Conservation (phyloP, 2,888 invertebrate genomes). For the Erebia epiphron region DNA sequence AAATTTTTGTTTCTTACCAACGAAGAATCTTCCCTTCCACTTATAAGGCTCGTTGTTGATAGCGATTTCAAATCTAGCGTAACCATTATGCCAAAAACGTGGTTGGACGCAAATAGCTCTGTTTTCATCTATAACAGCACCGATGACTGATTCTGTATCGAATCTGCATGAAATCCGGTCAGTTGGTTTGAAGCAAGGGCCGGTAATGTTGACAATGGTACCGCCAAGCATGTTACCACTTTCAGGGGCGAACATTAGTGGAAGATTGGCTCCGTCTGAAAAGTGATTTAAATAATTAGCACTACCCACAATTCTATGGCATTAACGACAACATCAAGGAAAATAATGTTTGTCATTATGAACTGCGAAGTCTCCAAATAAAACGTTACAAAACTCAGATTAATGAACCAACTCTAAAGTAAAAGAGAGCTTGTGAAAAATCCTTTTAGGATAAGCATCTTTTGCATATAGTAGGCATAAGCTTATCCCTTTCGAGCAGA, state of each 20-base stretch:
- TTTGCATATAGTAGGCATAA: too few species aligned
- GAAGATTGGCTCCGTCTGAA: conserved; percentile 90
- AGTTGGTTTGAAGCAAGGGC: conserved; percentile 93
- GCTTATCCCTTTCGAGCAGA: too few species aligned
- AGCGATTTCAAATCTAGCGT: conserved; percentile 93
- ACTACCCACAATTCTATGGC: too few species aligned
- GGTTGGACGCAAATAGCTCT: conserved; percentile 96
- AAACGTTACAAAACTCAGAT: too few species aligned
- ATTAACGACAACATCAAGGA: too few species aligned
- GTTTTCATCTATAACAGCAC: conserved; percentile 90
- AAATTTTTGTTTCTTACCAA: conserved; percentile 84
- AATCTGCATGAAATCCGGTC: conserved; percentile 93
- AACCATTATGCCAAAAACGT: conserved; percentile 92
- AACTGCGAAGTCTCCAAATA: too few species aligned
- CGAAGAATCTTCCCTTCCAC: conserved; percentile 95
- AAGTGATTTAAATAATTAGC: background rate
- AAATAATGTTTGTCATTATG: too few species aligned
- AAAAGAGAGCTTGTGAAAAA: too few species aligned
- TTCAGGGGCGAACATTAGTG: conserved; percentile 95
- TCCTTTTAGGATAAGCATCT: too few species aligned
- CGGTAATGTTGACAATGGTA: conserved; percentile 97
- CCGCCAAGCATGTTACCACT: conserved; percentile 99
- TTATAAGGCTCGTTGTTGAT: conserved; percentile 92
- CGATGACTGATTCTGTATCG: conserved; percentile 90
- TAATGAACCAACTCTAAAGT: too few species aligned